phyloP scores from a whole-genome alignment of 2,888 invertebrate genomes.

The Tetragonisca angustula region DNA sequence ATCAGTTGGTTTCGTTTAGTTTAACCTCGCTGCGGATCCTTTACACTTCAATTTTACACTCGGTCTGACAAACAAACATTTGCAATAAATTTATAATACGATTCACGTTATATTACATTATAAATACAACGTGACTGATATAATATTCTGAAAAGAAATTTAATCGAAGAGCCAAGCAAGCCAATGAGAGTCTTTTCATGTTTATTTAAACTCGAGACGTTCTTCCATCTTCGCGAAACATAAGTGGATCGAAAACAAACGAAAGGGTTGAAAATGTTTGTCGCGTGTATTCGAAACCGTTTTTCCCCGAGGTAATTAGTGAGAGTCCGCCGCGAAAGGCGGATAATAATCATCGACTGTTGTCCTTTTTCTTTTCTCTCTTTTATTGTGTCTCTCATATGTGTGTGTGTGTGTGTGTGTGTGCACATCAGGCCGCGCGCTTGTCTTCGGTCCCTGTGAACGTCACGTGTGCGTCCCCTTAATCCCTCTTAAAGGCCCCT shows the following conservation, averaged over 20 bases:
- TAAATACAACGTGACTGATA: too few relatives aligned
- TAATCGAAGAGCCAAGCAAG: too few relatives aligned
- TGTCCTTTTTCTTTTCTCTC: constrained; percentile 9
- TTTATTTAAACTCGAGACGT: too few relatives aligned
- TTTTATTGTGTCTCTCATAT: constrained; percentile 34
- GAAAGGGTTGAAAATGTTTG: constrained; percentile 25
- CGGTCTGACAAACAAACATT: too few relatives aligned
- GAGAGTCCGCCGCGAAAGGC: constrained; percentile 19
- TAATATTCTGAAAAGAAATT: too few relatives aligned
- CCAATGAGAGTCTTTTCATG: too few relatives aligned
- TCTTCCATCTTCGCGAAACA: too few relatives aligned
- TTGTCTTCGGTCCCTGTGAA: constrained; percentile 56
- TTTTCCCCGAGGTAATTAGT: constrained; percentile 49
- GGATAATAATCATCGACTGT: constrained; percentile 46
- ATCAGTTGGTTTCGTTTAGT: constrained; percentile 27
- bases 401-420: too few relatives aligned
- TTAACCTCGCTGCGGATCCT: constrained; percentile 1
- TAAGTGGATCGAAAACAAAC: too few relatives aligned
- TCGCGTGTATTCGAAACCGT: constrained; percentile 31
- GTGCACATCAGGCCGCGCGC: constrained; percentile 32
- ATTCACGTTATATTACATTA: too few relatives aligned
- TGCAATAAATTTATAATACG: too few relatives aligned
- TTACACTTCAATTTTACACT: too few relatives aligned
- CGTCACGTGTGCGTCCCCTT: constrained; percentile 70
- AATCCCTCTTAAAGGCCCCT: constrained; percentile 70